Conservation (phyloP, 1,140 invertebrate species). For the Hestina assimilis region DNA sequence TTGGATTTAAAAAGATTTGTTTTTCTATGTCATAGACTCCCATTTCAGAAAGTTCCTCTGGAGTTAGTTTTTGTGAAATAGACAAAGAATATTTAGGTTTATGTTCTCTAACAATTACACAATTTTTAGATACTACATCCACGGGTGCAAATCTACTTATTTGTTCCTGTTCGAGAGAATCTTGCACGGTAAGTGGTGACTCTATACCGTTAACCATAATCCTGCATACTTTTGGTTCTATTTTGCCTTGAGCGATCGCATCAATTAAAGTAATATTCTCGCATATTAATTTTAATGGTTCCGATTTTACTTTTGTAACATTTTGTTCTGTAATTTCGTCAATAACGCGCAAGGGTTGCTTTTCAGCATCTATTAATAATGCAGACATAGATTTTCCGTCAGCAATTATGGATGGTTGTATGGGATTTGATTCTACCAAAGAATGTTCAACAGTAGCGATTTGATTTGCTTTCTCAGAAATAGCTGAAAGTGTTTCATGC, state of each 20-base stretch:
- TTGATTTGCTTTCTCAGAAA: not conserved
- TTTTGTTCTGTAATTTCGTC: conserved; percentile 72
- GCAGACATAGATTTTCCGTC: conserved; percentile 57
- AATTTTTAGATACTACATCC: conserved; percentile 77
- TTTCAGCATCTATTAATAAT: conserved; percentile 63
- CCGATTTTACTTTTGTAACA: conserved; percentile 52
- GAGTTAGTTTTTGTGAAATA: conserved; percentile 80
- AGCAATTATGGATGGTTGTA: not conserved
- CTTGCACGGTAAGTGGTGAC: conserved; percentile 80
- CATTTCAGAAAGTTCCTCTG: conserved; percentile 83
- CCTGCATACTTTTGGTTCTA: conserved; percentile 86
- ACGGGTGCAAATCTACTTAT: conserved; percentile 84
- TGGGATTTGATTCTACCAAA: not conserved
- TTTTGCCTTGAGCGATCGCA: conserved; percentile 85
- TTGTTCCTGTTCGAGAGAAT: conserved; percentile 81
- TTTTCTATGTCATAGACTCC: conserved; percentile 87
- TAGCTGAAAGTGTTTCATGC: not conserved
- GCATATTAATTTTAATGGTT: conserved; percentile 45
- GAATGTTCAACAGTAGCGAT: not conserved
- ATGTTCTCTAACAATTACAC: conserved; percentile 57
- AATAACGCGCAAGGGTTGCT: conserved; percentile 67
- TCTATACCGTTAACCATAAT: conserved; percentile 80
- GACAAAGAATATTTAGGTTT: conserved; percentile 62
- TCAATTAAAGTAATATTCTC: conserved; percentile 81
- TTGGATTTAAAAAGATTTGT: conserved; percentile 88